Evolutionary conservation across 2,888 invertebrate species (phyloP), one percentile per base, ranked within the genome.

Genomic region (Azorinus chamasolen): DNA sequence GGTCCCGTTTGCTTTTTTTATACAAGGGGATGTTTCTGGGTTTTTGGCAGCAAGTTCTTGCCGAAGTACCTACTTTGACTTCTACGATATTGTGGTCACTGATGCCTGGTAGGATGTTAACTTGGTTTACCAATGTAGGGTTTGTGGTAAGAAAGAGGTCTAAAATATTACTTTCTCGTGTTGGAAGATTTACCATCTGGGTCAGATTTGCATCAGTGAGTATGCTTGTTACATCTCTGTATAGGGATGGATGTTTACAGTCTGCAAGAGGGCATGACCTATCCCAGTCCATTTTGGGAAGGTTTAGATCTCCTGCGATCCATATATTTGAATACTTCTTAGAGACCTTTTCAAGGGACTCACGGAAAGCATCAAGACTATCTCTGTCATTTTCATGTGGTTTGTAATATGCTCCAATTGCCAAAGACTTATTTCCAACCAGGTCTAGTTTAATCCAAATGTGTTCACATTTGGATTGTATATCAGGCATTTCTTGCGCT

Each of bases 281-380:
- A 25, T 46, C 46, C 62, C 37, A 62, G 39, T 62, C 62, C 50
- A 62, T 50, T 39, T 62, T 58, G 2, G 66, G 66, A n/a, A 66
- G 46, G 50, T 66, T 66, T 6, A 57, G 39, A 46, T 57, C 66
- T 6, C 58, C 66, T n/a, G 37, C 66, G 5, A 58, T 39, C 66
- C 66, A 66, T 22, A 66, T 57, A 22, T 48, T 50, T 18, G 37
- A 32, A 22, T 48, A 14, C 45, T n/a, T 43, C 27, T 48, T 48
- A 37, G n/a, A 32, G 43, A 41, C 39, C 37, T 24, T 20, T 27
- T 55, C 32, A 24, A 50, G 51, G 18, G 46, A 66, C 58, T 46
- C 43, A 12, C 22, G 48, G 25, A 51, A 51, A 39, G 53, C 68
- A 20, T 22, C 22, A 18, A 61, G 10, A 18, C 59, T 62, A 27